Evolutionary conservation across 2,113 vertebrate genomes (phyloP).

Genomic region (Baryphthengus martii): DNA sequence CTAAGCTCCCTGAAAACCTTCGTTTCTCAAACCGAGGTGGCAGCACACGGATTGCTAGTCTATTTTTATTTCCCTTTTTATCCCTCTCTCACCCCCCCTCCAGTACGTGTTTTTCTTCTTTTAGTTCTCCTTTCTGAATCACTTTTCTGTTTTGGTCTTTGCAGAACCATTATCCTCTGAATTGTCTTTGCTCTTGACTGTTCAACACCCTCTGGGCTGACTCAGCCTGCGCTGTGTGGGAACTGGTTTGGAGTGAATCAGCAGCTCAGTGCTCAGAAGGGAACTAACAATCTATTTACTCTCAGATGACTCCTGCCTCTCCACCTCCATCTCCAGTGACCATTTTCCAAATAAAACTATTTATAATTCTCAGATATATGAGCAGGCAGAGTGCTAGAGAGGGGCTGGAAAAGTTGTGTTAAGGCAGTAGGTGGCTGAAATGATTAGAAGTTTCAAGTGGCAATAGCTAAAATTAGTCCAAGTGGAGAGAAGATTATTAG

Average conservation of each 20-base stretch:
- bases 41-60: neutral
- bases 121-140: slow-evolving; percentile 50
- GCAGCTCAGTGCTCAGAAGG: slow-evolving; percentile 33
- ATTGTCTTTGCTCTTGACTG: slow-evolving; percentile 48
- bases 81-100: neutral
- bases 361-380: slow-evolving; percentile 34
- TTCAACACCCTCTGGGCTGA: slow-evolving; percentile 68
- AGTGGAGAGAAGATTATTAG: slow-evolving; percentile 55
- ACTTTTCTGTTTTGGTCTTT: slow-evolving; percentile 58
- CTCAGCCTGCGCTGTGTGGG: slow-evolving; percentile 74
- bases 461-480: slow-evolving; percentile 60
- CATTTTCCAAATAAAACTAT: slow-evolving; percentile 54
- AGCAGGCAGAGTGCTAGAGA: neutral
- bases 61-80: neutral
- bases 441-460: slow-evolving; percentile 65
- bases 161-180: slow-evolving; percentile 56
- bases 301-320: slow-evolving; percentile 22
- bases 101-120: neutral
- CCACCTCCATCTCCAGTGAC: slow-evolving; percentile 46
- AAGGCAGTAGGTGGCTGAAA: slow-evolving; percentile 52
- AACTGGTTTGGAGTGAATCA: slow-evolving; percentile 54
- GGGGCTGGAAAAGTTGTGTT: slow-evolving; percentile 38
- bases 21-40: neutral
- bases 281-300: slow-evolving; percentile 50
- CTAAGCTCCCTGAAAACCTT: neutral